Evolutionary conservation across 1,140 invertebrate species (phyloP).

Genomic region (Latrodectus geometricus): DNA sequence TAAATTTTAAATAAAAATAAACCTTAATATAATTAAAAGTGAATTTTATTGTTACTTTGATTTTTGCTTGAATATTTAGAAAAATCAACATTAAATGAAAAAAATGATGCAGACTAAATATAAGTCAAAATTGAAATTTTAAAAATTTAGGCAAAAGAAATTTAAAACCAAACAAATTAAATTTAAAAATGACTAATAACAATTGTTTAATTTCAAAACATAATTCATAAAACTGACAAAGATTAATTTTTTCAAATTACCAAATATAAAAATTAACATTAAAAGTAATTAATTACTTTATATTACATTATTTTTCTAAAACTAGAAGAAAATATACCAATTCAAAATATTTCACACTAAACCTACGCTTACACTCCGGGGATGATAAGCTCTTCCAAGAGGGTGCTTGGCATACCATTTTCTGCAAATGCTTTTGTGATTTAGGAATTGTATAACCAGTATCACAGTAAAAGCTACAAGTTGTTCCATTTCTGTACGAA

Average conservation of each 20-base stretch:
- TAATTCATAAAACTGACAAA: too few relatives aligned
- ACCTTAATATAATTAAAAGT: too few relatives aligned
- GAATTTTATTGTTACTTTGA: too few relatives aligned
- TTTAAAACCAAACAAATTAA: neutral
- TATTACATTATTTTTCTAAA: neutral
- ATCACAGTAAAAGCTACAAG: constrained; percentile 18
- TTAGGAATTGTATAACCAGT: constrained; percentile 19
- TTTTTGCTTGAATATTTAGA: too few relatives aligned
- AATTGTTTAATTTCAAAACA: too few relatives aligned
- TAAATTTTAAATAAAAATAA: too few relatives aligned
- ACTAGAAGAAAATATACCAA: neutral
- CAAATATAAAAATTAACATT: neutral
- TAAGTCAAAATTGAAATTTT: too few relatives aligned
- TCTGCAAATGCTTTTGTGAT: neutral
- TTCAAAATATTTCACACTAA: constrained; percentile 34
- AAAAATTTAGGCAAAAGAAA: too few relatives aligned
- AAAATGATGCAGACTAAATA: too few relatives aligned
- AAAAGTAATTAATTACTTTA: neutral
- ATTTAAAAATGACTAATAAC: neutral
- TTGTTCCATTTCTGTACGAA: constrained; percentile 32
- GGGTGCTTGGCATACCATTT: constrained; percentile 35
- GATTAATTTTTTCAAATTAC: too few relatives aligned
- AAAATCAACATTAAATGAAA: too few relatives aligned
- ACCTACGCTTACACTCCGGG: constrained; percentile 59
- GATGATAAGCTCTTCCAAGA: constrained; percentile 35